phyloP scores from a whole-genome alignment of 2,888 invertebrate species.

The Netelia melanura region DNA sequence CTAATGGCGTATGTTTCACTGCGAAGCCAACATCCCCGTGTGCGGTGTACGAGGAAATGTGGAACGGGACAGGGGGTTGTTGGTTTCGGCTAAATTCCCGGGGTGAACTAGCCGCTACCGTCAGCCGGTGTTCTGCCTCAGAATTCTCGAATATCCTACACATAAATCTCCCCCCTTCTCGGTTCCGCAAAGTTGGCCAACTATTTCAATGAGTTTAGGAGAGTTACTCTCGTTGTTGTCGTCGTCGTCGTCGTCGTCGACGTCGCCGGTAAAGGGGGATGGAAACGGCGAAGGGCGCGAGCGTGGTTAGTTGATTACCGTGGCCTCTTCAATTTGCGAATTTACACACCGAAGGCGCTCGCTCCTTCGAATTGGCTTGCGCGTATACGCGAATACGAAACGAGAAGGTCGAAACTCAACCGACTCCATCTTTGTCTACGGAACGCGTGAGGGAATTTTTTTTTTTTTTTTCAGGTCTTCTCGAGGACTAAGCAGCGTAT shows the following conservation, averaged over 20 bases:
- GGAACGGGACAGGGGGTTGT: slow-evolving; percentile 4
- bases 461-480: no score
- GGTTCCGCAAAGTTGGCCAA: slow-evolving; percentile 76
- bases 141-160: slow-evolving; percentile 49
- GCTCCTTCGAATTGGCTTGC: background rate
- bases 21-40: slow-evolving; percentile 12
- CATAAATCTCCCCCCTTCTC: background rate
- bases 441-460: no score
- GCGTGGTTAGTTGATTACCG: slow-evolving; percentile 80
- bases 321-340: slow-evolving; percentile 79
- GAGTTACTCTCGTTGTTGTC: slow-evolving; percentile 56
- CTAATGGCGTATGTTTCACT: slow-evolving; percentile 8
- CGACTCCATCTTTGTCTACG: background rate
- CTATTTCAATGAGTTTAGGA: slow-evolving; percentile 81
- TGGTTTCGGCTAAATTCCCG: slow-evolving; percentile 58
- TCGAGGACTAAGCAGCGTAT: background rate
- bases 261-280: background rate
- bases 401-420: background rate
- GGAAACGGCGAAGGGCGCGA: slow-evolving; percentile 71
- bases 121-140: slow-evolving; percentile 31
- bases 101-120: slow-evolving; percentile 60
- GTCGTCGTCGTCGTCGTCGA: background rate
- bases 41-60: slow-evolving; percentile 39
- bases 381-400: background rate
- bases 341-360: slow-evolving; percentile 70